phyloP scores from a whole-genome alignment of 2,113 vertebrate genomes.

The Porphyrio hochstetteri region DNA sequence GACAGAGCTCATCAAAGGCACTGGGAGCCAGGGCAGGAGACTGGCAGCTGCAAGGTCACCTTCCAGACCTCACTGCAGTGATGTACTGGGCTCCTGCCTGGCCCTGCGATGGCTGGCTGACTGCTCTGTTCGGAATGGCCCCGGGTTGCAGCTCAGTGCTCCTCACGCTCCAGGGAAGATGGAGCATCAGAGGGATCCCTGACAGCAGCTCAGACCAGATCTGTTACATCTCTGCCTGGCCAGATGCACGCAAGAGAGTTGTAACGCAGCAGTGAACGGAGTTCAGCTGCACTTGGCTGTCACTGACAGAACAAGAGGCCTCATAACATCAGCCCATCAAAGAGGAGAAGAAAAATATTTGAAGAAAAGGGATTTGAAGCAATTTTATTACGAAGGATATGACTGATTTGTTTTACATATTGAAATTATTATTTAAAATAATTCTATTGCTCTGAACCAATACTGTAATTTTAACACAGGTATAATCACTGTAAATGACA shows the following conservation, averaged over 20 bases:
- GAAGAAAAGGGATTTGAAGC: not conserved
- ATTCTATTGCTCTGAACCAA: not conserved
- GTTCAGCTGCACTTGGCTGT: not conserved
- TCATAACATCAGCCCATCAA: not conserved
- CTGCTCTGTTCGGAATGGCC: not conserved
- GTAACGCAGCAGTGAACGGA: not conserved
- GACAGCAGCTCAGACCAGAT: not conserved
- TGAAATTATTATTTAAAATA: slow-evolving; percentile 1
- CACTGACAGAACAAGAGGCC: not conserved
- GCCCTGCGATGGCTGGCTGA: not conserved
- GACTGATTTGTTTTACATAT: not conserved
- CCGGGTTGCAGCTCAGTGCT: not conserved
- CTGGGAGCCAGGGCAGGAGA: not conserved
- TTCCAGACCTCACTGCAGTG: not conserved
- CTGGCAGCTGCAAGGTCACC: not conserved
- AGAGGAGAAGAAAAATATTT: not conserved
- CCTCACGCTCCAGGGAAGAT: not conserved
- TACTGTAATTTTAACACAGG: not conserved
- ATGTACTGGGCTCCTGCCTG: accelerated
- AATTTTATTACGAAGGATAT: not conserved
- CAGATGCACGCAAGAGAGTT: accelerated
- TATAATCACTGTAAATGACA: slow-evolving; percentile 38
- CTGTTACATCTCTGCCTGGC: not conserved
- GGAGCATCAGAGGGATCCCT: not conserved
- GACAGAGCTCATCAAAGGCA: not conserved